phyloP scores from a whole-genome alignment of 2,797 vertebrate species.

The Triplophysa bombifrons region DNA sequence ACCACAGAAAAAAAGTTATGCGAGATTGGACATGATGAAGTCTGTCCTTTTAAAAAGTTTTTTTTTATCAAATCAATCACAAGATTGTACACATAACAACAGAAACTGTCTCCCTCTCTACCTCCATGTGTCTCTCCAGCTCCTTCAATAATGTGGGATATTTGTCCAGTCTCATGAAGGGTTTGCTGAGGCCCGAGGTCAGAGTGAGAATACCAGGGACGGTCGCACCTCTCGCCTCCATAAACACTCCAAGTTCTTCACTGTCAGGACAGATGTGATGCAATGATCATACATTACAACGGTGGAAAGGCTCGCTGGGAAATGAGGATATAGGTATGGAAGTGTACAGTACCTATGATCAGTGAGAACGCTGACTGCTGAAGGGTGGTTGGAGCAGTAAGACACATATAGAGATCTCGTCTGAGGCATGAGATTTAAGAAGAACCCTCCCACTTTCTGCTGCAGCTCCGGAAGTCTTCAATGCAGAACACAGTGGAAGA shows the following conservation, averaged over 20 bases:
- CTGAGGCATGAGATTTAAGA: constrained; percentile 93
- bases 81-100: neutral
- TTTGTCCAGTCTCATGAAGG: constrained; percentile 94
- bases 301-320: neutral
- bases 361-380: constrained; percentile 92
- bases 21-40: no score
- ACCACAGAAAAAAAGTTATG: no score
- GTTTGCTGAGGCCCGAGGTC: constrained; percentile 94
- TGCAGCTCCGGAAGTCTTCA: constrained; percentile 91
- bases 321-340: neutral
- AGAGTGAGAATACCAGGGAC: constrained; percentile 90
- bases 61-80: no score
- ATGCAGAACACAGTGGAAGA: neutral
- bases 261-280: constrained; percentile 65
- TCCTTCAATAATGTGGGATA: constrained; percentile 88
- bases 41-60: no score
- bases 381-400: constrained; percentile 98
- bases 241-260: constrained; percentile 91
- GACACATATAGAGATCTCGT: constrained; percentile 90
- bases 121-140: constrained; percentile 90
- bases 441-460: constrained; percentile 94
- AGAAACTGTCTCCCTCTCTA: constrained; percentile 53
- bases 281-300: neutral
- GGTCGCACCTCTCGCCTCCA: constrained; percentile 91
- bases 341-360: constrained; percentile 84